Percentiles rank a stretch among this genome's conserved stretches.
Evolutionary conservation across 2,113 vertebrate genomes (phyloP).

Genomic region (Gymnocephalus cernua): DNA sequence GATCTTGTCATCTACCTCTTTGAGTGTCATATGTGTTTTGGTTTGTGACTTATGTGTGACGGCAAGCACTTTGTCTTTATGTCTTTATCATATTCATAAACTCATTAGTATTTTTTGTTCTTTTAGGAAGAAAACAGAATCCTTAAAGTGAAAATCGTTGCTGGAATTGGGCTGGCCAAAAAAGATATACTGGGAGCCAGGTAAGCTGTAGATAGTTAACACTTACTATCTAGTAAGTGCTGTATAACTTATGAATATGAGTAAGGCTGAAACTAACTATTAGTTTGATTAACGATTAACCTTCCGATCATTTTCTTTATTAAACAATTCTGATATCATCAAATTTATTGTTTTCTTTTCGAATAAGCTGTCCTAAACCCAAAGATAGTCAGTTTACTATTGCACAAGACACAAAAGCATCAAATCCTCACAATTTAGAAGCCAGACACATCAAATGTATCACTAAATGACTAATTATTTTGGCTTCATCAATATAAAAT

Average conservation of each 20-base stretch:
- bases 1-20: neutral
- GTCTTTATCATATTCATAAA: neutral
- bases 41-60: neutral
- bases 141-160: slow-evolving; percentile 92
- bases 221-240: neutral
- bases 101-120: neutral
- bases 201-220: slow-evolving; percentile 79
- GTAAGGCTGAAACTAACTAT: neutral
- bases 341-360: neutral
- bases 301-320: neutral
- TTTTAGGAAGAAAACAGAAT: slow-evolving; percentile 89
- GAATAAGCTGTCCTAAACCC: neutral
- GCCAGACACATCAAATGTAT: neutral
- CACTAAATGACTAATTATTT: neutral
- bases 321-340: neutral
- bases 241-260: neutral
- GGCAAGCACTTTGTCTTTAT: neutral
- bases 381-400: neutral
- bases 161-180: slow-evolving; percentile 94
- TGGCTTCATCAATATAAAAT: neutral
- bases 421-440: neutral
- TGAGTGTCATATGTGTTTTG: neutral
- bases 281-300: neutral
- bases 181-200: slow-evolving; percentile 97
- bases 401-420: neutral